phyloP scores from a whole-genome alignment of 2,888 invertebrate species.

The Agriotes lineatus region DNA sequence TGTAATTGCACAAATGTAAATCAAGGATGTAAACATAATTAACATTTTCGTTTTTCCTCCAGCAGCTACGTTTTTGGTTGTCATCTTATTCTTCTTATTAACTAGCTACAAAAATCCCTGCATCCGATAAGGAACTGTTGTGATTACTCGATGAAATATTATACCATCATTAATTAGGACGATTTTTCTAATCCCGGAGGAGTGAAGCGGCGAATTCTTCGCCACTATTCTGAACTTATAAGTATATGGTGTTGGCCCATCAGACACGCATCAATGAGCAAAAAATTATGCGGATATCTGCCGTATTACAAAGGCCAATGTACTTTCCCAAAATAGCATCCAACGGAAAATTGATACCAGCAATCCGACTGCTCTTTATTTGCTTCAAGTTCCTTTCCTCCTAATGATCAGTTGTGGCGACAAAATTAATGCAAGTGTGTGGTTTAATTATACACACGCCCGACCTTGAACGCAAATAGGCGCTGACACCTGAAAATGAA shows the following conservation, averaged over 20 bases:
- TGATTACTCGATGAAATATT: no score
- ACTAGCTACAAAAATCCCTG: no score
- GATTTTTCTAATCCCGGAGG: not conserved
- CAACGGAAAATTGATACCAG: constrained; percentile 13
- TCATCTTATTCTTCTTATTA: no score
- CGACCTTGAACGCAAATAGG: constrained; percentile 39
- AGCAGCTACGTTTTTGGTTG: no score
- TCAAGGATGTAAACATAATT: no score
- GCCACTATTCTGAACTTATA: not conserved
- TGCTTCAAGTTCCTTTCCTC: constrained; percentile 17
- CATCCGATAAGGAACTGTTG: no score
- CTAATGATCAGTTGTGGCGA: constrained; percentile 12
- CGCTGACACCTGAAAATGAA: constrained; percentile 51
- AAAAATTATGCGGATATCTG: constrained; percentile 18
- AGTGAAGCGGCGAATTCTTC: not conserved
- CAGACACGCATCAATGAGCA: constrained; percentile 32
- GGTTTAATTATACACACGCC: constrained; percentile 21
- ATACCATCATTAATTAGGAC: not conserved
- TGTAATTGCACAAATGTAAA: no score
- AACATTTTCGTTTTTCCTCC: no score
- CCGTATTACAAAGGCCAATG: constrained; percentile 21
- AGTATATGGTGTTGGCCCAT: not conserved
- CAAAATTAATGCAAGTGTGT: constrained; percentile 16
- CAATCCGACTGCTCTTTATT: constrained; percentile 22
- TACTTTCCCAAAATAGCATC: constrained; percentile 24